These are phyloP conservation scores for Pseudochirops corinnae DNA, from an alignment of 2,797 vertebrate genomes.

Conservation along the genomic window DNA sequence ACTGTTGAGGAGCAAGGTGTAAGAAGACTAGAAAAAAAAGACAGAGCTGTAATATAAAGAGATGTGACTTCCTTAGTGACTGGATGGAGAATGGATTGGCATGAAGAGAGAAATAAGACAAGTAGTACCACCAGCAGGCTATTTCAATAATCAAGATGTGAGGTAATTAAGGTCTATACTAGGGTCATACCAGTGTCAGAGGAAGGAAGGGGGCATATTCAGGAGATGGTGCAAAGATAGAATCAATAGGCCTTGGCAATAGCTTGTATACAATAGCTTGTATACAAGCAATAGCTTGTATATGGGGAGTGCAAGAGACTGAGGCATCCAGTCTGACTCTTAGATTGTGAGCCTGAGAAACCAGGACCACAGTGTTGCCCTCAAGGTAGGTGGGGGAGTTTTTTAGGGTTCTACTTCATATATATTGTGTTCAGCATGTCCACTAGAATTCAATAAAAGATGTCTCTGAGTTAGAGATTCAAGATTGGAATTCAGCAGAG, in stretches of 20 bases:
- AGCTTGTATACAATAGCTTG: too few relatives aligned
- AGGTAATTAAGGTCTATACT: not conserved
- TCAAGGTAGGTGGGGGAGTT: not conserved
- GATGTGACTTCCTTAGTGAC: not conserved
- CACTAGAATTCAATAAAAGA: too few relatives aligned
- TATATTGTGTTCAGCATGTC: not conserved
- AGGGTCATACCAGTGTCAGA: not conserved
- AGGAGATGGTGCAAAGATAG: not conserved
- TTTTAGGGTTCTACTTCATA: not conserved
- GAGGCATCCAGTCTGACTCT: not conserved
- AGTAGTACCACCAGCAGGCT: rapidly evolving
- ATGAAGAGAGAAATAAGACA: not conserved
- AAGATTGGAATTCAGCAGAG: not conserved
- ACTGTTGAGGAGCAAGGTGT: not conserved
- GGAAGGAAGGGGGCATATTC: not conserved
- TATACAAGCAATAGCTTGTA: not conserved
- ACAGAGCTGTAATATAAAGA: not conserved
- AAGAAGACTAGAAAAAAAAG: not conserved
- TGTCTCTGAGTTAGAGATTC: not conserved
- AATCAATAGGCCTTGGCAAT: not conserved
- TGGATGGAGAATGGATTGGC: not conserved
- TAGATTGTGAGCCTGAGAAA: not conserved
- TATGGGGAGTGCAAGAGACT: not conserved
- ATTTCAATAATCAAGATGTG: not conserved
- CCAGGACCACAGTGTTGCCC: not conserved